Evolutionary conservation across 1,140 invertebrate species (phyloP).

Genomic region (Nasonia longicornis): DNA sequence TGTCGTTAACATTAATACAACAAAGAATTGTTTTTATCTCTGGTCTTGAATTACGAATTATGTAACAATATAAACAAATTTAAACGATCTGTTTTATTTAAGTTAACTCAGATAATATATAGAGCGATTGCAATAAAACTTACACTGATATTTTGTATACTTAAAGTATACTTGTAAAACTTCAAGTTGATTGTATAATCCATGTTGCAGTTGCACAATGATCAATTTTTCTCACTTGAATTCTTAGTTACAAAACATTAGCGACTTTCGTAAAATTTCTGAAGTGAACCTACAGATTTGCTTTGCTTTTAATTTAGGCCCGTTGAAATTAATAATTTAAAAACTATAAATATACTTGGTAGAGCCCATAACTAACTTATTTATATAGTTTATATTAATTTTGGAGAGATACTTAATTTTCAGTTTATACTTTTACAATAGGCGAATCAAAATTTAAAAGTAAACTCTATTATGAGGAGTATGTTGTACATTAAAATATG

Average conservation of each 20-base stretch:
- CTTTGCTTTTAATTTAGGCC: not conserved
- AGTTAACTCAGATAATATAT: not conserved
- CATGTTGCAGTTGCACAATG: not conserved
- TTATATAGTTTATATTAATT: too few species aligned
- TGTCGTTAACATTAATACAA: too few species aligned
- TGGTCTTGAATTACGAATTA: too few species aligned
- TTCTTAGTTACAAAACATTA: not conserved
- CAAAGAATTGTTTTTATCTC: too few species aligned
- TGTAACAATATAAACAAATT: not conserved
- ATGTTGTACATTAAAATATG: not conserved
- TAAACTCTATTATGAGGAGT: not conserved
- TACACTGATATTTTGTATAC: constrained; percentile 2
- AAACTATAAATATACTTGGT: not conserved
- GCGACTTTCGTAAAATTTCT: not conserved
- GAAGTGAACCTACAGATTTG: not conserved
- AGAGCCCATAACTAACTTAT: too few species aligned
- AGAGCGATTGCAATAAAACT: not conserved
- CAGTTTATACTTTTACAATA: not conserved
- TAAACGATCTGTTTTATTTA: not conserved
- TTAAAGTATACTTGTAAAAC: not conserved
- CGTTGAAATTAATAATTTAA: not conserved
- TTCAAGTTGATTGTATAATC: constrained; percentile 1
- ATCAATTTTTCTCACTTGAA: not conserved
- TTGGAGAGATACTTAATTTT: not conserved
- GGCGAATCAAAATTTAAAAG: not conserved